Conservation (phyloP, 2,113 vertebrate genomes). For the Larimichthys crocea region DNA sequence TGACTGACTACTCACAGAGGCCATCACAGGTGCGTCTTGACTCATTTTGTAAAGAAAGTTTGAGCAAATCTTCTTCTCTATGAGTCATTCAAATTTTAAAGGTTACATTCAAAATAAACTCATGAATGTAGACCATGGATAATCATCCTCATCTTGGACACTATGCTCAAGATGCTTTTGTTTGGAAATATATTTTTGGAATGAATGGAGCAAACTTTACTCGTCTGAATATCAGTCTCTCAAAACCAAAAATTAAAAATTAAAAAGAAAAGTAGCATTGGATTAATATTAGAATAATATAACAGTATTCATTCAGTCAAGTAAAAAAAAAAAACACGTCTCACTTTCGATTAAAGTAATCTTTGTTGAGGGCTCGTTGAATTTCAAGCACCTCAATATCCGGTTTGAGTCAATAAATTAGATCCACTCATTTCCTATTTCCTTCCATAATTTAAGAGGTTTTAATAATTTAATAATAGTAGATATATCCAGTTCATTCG, state of each 20-base stretch:
- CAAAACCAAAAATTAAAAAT: background rate
- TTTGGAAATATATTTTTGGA: background rate
- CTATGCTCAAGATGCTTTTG: background rate
- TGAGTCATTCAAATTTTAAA: conserved; percentile 7
- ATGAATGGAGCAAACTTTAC: background rate
- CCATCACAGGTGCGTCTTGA: background rate
- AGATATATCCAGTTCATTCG: background rate
- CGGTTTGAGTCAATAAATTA: background rate
- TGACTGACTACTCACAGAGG: conserved; percentile 3
- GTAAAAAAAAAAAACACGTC: background rate
- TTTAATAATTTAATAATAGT: background rate
- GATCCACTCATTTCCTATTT: background rate
- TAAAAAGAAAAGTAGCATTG: background rate
- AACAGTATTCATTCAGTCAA: background rate
- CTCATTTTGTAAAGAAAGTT: conserved; percentile 1
- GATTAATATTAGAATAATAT: background rate
- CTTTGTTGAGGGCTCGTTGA: background rate
- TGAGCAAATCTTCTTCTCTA: background rate
- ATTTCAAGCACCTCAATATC: background rate
- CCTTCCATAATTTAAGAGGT: background rate
- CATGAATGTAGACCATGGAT: background rate
- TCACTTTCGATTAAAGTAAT: background rate
- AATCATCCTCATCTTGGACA: background rate
- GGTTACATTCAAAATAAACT: background rate
- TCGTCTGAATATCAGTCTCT: background rate